Evolutionary conservation across 2,888 invertebrate genomes (phyloP).

Genomic region (Nomada goodeniana): DNA sequence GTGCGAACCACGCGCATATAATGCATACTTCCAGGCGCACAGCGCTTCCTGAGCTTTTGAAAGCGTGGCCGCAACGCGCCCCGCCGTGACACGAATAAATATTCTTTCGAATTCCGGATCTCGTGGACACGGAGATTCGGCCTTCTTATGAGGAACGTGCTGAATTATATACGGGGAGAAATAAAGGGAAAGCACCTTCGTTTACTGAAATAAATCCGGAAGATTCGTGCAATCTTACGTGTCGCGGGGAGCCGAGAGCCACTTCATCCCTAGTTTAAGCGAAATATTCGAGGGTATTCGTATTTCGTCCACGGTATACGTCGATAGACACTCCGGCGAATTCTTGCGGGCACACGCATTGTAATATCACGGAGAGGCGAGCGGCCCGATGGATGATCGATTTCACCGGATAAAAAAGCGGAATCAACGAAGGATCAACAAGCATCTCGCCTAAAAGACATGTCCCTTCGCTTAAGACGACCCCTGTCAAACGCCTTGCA

Average conservation of each 20-base stretch:
- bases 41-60: constrained; percentile 78
- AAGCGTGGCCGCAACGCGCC: constrained; percentile 71
- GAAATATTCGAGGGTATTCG: constrained; percentile 48
- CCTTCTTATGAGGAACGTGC: neutral
- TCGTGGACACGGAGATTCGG: too few species aligned
- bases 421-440: constrained; percentile 81
- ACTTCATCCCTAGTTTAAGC: constrained; percentile 27
- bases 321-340: constrained; percentile 24
- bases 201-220: constrained; percentile 17
- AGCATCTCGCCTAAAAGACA: constrained; percentile 63
- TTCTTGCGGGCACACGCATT: constrained; percentile 12
- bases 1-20: constrained; percentile 63
- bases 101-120: constrained; percentile 12
- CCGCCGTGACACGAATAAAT: constrained; percentile 64
- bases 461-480: constrained; percentile 42
- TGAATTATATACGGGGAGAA: neutral
- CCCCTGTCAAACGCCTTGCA: constrained; percentile 51
- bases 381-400: constrained; percentile 80
- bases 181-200: neutral
- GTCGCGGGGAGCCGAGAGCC: neutral
- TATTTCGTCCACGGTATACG: constrained; percentile 44
- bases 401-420: constrained; percentile 80
- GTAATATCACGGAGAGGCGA: constrained; percentile 37
- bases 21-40: constrained; percentile 59
- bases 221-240: constrained; percentile 19